Conservation (phyloP, 1,140 invertebrate species). For the Penaeus japonicus region DNA sequence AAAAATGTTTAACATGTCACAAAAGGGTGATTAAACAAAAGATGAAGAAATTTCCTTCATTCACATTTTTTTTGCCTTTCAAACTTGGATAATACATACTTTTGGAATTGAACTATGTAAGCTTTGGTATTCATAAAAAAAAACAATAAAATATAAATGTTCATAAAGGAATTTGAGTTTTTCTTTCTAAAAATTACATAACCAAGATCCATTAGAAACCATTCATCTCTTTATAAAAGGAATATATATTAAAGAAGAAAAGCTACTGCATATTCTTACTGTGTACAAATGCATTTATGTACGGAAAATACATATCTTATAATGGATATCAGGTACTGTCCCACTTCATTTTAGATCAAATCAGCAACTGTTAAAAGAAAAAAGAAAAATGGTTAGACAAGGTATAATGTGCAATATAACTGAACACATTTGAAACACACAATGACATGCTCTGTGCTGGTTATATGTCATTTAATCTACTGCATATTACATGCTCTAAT, state of each 20-base stretch:
- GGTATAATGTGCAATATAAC: no score
- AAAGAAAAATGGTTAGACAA: background rate
- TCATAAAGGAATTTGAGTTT: no score
- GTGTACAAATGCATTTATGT: background rate
- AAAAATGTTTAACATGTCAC: no score
- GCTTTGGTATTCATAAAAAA: background rate
- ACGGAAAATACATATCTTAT: no score
- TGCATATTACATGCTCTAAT: no score
- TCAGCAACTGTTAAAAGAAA: conserved; percentile 45
- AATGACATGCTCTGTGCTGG: no score
- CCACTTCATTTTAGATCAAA: conserved; percentile 34
- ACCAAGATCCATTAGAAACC: no score
- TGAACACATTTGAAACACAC: background rate
- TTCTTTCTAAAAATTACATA: no score
- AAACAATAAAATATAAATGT: no score
- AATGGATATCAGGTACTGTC: no score
- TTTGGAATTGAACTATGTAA: background rate
- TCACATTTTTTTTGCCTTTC: background rate
- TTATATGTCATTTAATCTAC: no score
- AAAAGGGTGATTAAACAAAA: conserved; percentile 20
- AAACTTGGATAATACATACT: background rate
- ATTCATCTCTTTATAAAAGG: no score
- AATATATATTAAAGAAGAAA: background rate
- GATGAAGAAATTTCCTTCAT: background rate
- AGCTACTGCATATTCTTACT: background rate